Evolutionary conservation across 2,797 vertebrate species (phyloP).

Genomic region (Emys orbicularis): DNA sequence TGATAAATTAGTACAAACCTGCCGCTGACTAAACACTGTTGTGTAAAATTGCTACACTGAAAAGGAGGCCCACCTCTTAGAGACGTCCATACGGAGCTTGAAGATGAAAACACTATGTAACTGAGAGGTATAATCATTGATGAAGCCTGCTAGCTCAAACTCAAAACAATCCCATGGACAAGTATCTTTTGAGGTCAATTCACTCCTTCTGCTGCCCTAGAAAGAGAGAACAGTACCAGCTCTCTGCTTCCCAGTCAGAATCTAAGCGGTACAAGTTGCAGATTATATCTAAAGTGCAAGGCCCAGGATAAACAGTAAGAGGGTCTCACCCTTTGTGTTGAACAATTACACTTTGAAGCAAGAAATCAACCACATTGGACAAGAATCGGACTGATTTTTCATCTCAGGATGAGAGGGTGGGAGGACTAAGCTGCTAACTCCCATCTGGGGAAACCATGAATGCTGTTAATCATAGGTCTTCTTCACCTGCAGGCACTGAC

Average conservation of each 20-base stretch:
- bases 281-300: slow-evolving; percentile 68
- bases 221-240: slow-evolving; percentile 50
- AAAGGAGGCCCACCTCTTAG: neutral
- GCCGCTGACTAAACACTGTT: fast-evolving
- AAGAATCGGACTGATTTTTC: slow-evolving; percentile 9
- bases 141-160: neutral
- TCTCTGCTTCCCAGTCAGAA: slow-evolving; percentile 37
- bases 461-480: slow-evolving; percentile 64
- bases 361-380: slow-evolving; percentile 26
- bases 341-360: slow-evolving; percentile 41
- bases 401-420: neutral
- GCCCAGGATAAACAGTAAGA: slow-evolving; percentile 66
- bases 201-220: neutral
- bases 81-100: neutral
- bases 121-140: neutral
- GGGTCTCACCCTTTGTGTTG: slow-evolving; percentile 58
- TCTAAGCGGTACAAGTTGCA: slow-evolving; percentile 22
- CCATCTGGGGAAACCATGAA: slow-evolving; percentile 64
- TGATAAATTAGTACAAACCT: neutral
- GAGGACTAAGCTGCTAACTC: slow-evolving; percentile 6
- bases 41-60: neutral
- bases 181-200: slow-evolving; percentile 28
- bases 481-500: slow-evolving; percentile 65
- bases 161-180: neutral
- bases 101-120: fast-evolving